Base-by-base conservation (phyloP, 2,113 vertebrate genomes). In the Embiotoca jacksoni region DNA sequence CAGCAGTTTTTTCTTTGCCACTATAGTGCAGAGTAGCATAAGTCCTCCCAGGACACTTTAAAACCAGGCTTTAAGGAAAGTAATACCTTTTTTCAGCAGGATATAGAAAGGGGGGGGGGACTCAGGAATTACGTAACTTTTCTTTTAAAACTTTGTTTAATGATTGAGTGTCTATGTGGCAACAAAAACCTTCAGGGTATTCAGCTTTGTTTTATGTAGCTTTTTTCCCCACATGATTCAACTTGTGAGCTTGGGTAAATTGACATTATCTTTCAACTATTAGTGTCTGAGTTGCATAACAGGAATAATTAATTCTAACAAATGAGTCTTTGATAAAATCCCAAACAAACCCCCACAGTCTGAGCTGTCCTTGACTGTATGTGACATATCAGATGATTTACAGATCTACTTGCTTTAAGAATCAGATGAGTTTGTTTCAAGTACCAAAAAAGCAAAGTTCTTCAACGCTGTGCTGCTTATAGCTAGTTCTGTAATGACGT, bases 401-500 rank as follows among this genome's bases (percentile, higher is more conserved):
- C 11, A 23, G 23, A 1, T 64, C 23, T 5, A 31, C 65, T 59
- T 76, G 15, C 61, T 64, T 72, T 5, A 6, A n/a, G 16, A 52
- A 5, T 85, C 76, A 46, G 62, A 73, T 31, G 11, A n/a, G 2
- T 58, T 55, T 67, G 30, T 57, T 75, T 58, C 63, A 23, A 23
- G 23, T 23, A 23, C 23, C 23, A 23, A 23, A 23, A 23, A 23
- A 23, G 23, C 23, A 23, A 23, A 23, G 23, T 23, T 23, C 23
- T 23, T 23, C 23, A 23, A 23, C 23, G 23, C 3, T 32, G 37
- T 31, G 15, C n/a, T 65, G 23, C 6, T 23, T 23, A 23, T 23
- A 1, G 5, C 46, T 69, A 30, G 70, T 74, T 59, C 33, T 60
- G 70, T 59, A 7, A 23, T 23, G 23, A 23, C 23, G 23, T 1